Percentiles rank a stretch among this genome's conserved stretches.
Conservation (phyloP, 37 sponge, comb jelly and placozoan genomes). For the Ephydatia muelleri region DNA sequence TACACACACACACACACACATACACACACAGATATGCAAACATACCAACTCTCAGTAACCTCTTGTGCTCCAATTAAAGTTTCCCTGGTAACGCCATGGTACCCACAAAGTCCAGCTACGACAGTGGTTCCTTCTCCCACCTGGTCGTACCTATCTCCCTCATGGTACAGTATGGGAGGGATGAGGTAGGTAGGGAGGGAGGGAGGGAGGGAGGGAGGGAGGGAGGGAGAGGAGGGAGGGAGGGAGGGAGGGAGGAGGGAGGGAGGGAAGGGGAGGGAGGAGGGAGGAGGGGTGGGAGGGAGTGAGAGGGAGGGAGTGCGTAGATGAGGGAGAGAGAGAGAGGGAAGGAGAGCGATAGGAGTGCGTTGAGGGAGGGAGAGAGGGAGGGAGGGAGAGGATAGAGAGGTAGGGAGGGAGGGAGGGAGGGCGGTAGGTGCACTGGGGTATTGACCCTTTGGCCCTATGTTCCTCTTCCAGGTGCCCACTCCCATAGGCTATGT, state of each 20-base stretch:
- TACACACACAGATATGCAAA: too few relatives aligned
- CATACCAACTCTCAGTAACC: not conserved
- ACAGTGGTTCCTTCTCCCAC: too few relatives aligned
- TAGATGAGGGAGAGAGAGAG: not conserved
- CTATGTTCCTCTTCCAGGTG: too few relatives aligned
- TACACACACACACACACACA: too few relatives aligned
- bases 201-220: not conserved
- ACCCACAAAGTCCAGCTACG: constrained; percentile 11
- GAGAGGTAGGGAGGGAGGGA: not conserved
- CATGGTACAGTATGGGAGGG: not conserved
- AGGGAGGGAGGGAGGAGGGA: constrained; percentile 3
- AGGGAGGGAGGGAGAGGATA: constrained; percentile 5
- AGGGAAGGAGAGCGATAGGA: not conserved
- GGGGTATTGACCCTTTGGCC: too few relatives aligned
- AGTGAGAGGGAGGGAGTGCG: not conserved
- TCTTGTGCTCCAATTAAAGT: constrained; percentile 19
- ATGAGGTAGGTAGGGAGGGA: not conserved
- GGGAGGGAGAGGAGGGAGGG: not conserved
- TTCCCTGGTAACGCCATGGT: constrained; percentile 40
- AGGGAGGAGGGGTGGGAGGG: not conserved
- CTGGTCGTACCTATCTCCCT: not conserved
- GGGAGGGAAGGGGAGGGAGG: constrained; percentile 17
- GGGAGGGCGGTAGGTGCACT: not conserved
- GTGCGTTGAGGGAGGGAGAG: not conserved
- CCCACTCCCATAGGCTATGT: too few relatives aligned